Evolutionary conservation across 2,113 vertebrate genomes (phyloP).

Genomic region (Microcebus jonahi): DNA sequence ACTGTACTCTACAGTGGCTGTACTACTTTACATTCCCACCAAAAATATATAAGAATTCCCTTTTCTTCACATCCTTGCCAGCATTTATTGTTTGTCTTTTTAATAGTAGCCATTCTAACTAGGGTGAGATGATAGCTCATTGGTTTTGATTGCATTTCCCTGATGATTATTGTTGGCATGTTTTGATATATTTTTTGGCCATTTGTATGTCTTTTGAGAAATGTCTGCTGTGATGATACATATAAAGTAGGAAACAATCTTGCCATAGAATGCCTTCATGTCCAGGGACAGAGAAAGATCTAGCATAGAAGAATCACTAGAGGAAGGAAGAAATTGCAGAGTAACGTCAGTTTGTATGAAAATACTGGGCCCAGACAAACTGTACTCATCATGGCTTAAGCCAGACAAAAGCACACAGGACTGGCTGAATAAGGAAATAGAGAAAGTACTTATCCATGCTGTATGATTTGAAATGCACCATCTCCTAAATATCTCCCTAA

Average conservation of each 20-base stretch:
- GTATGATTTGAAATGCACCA: neutral
- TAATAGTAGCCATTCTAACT: no score
- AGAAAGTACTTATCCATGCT: neutral
- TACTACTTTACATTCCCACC: no score
- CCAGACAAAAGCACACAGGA: neutral
- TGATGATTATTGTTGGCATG: no score
- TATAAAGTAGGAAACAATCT: neutral
- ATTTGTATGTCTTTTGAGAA: no score
- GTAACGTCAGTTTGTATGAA: neutral
- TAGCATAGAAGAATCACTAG: neutral
- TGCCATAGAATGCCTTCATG: neutral
- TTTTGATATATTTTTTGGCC: no score
- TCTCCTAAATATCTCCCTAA: neutral
- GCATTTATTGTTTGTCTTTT: no score
- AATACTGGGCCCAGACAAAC: neutral
- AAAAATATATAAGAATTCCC: no score
- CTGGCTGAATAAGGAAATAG: neutral
- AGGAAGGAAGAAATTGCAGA: neutral
- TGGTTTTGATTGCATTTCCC: no score
- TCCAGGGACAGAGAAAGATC: neutral
- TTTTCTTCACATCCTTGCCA: no score
- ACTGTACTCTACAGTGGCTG: no score
- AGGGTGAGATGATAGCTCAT: no score
- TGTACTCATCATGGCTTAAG: neutral
- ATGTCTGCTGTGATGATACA: neutral